phyloP scores from a whole-genome alignment of 1,140 invertebrate species.

The Acromyrmex charruanus region DNA sequence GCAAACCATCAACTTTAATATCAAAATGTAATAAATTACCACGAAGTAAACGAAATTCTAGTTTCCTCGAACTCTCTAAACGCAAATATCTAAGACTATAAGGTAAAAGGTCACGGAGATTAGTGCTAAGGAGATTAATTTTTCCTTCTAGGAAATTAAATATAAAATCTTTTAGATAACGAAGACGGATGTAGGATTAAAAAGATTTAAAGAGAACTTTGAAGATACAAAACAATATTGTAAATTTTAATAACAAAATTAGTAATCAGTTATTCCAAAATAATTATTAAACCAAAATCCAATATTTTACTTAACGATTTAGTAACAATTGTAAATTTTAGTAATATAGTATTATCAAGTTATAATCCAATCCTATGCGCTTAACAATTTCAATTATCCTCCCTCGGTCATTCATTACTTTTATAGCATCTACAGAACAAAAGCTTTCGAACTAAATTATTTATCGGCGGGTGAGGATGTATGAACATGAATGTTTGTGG shows the following conservation, averaged over 20 bases:
- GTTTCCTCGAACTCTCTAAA: background rate
- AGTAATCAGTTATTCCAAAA: background rate
- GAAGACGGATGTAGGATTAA: background rate
- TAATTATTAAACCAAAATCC: background rate
- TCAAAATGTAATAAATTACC: background rate
- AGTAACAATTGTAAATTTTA: background rate
- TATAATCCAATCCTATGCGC: background rate
- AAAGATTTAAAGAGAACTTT: background rate
- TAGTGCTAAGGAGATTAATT: slow-evolving; percentile 13
- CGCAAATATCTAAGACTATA: background rate
- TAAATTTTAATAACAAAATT: background rate
- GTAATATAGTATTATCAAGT: background rate
- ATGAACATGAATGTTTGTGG: slow-evolving; percentile 13
- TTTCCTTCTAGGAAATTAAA: slow-evolving; percentile 1
- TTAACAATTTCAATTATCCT: slow-evolving; percentile 20
- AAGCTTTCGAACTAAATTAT: slow-evolving; percentile 28
- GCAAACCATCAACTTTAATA: background rate
- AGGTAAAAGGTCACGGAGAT: slow-evolving; percentile 14
- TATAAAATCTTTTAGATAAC: slow-evolving; percentile 7
- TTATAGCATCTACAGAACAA: background rate
- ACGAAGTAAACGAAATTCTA: slow-evolving; percentile 12
- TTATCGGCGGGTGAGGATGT: background rate
- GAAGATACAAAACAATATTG: background rate
- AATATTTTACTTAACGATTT: background rate
- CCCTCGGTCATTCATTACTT: background rate